These are phyloP conservation scores for Drosophila repleta DNA, from an alignment of 1,140 invertebrate genomes.

Conservation along the genomic window DNA sequence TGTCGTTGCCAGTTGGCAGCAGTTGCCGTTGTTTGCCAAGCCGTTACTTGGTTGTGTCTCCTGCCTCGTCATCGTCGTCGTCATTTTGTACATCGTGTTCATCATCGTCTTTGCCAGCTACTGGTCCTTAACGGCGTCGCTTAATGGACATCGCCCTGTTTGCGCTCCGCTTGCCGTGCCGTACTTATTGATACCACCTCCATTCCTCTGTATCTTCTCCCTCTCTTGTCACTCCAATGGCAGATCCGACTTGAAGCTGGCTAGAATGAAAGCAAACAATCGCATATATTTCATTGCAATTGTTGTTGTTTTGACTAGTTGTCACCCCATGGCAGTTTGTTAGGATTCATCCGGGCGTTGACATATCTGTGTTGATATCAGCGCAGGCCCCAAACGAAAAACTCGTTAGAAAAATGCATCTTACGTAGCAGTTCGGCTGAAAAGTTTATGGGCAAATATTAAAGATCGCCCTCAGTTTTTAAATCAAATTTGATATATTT, in stretches of 20 bases:
- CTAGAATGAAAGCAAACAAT: slow-evolving; percentile 50
- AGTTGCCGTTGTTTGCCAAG: slow-evolving; percentile 72
- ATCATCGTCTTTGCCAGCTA: slow-evolving; percentile 33
- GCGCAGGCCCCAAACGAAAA: slow-evolving; percentile 15
- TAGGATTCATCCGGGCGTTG: slow-evolving; percentile 49
- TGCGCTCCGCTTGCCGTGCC: slow-evolving; percentile 66
- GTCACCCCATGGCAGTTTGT: slow-evolving; percentile 25
- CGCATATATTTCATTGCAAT: slow-evolving; percentile 52
- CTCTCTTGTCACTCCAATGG: slow-evolving; percentile 9
- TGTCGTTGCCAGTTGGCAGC: slow-evolving; percentile 44
- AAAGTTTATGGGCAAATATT: no score
- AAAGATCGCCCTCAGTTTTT: no score
- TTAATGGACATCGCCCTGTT: slow-evolving; percentile 63
- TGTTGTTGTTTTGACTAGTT: slow-evolving; percentile 13
- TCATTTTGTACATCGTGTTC: slow-evolving; percentile 24
- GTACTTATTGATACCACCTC: slow-evolving; percentile 73
- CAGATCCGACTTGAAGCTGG: slow-evolving; percentile 13
- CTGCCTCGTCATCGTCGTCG: slow-evolving; percentile 4
- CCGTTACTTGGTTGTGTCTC: slow-evolving; percentile 57
- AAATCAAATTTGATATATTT: no score
- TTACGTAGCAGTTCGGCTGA: no score
- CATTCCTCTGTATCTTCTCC: slow-evolving; percentile 7
- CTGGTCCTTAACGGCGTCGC: slow-evolving; percentile 50
- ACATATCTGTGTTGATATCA: slow-evolving; percentile 31
- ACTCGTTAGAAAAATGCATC: slow-evolving; percentile 42